Percentiles rank a stretch among this genome's conserved stretches.
Conservation (phyloP, 2,888 invertebrate genomes). For the Bembecia ichneumoniformis region DNA sequence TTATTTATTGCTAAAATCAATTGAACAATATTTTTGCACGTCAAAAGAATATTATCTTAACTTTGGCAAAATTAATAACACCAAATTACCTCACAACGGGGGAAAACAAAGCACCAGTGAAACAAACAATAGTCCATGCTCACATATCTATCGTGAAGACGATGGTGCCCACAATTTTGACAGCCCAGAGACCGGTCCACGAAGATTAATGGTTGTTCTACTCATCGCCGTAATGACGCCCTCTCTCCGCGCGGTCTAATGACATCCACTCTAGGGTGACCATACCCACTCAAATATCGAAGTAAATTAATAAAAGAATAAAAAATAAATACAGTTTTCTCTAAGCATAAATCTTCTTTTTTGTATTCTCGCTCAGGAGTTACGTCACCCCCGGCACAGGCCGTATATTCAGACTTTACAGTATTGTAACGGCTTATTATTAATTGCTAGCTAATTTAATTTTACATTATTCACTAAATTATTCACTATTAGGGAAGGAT, state of each 20-base stretch:
- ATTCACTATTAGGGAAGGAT: too few relatives aligned
- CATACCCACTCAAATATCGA: neutral
- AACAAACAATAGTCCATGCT: conserved; percentile 20
- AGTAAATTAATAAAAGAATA: neutral
- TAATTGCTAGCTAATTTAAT: too few relatives aligned
- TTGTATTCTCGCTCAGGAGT: too few relatives aligned
- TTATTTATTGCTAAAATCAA: too few relatives aligned
- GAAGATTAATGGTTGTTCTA: conserved; percentile 66
- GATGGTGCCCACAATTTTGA: conserved; percentile 68
- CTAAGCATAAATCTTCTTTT: too few relatives aligned
- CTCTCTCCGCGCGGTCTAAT: conserved; percentile 61
- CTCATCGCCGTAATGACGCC: conserved; percentile 71
- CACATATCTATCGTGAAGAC: conserved; percentile 33
- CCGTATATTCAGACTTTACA: too few relatives aligned
- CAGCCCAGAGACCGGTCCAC: conserved; percentile 60
- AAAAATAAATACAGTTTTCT: neutral
- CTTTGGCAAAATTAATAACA: neutral
- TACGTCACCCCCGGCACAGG: too few relatives aligned
- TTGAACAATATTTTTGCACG: neutral
- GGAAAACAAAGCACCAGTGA: conserved; percentile 27
- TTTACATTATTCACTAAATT: too few relatives aligned
- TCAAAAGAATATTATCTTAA: neutral
- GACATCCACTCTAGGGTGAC: conserved; percentile 56
- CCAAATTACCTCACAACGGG: conserved; percentile 2
- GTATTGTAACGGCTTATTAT: too few relatives aligned